These are phyloP conservation scores for Netelia melanura DNA, from an alignment of 2,888 invertebrate genomes.

Conservation along the genomic window DNA sequence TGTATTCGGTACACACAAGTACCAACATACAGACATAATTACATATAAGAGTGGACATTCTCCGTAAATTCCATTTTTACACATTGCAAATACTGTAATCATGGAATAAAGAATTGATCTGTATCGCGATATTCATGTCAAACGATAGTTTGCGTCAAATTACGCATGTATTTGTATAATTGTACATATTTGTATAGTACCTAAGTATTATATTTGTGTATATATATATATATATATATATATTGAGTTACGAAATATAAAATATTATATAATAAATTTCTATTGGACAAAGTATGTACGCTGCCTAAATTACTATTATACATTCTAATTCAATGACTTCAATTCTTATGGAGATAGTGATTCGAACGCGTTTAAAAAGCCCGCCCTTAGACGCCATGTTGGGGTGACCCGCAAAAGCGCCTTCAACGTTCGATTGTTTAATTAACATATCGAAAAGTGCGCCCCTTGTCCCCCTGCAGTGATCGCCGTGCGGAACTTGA, in stretches of 20 bases:
- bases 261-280: conserved; percentile 53
- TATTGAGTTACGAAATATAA: conserved; percentile 44
- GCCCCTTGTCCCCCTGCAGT: conserved; percentile 11
- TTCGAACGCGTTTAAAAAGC: background rate
- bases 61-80: background rate
- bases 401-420: conserved; percentile 6
- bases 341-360: no score
- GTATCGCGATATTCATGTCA: conserved; percentile 25
- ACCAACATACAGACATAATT: background rate
- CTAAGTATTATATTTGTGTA: conserved; percentile 55
- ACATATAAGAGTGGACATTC: conserved; percentile 10
- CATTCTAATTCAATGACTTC: background rate
- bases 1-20: background rate
- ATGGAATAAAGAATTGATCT: conserved; percentile 1
- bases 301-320: background rate
- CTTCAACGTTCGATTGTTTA: conserved; percentile 4
- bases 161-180: conserved; percentile 49
- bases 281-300: background rate
- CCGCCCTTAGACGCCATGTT: conserved; percentile 23
- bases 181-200: conserved; percentile 63
- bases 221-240: conserved; percentile 28
- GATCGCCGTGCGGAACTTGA: conserved; percentile 2
- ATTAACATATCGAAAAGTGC: conserved; percentile 16
- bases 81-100: background rate
- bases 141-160: conserved; percentile 32